Conservation (phyloP, 37 sponge, comb jelly and placozoan genomes). For the Mnemiopsis leidyi region DNA sequence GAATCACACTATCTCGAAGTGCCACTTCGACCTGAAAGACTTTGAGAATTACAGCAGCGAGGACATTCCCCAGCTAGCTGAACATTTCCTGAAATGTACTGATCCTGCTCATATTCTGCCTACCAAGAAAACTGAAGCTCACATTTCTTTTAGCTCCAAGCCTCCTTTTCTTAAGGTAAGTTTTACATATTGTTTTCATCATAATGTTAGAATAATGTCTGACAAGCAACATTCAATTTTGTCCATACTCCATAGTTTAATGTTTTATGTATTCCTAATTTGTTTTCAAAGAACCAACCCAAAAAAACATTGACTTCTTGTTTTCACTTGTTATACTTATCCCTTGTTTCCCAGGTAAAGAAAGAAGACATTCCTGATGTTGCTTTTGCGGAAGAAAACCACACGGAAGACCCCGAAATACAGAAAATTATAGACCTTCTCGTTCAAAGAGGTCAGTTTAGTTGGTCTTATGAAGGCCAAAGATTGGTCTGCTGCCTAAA, state of each 20-base stretch:
- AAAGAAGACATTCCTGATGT: not conserved
- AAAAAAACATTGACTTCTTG: too few relatives aligned
- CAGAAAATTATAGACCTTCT: slow-evolving; percentile 62
- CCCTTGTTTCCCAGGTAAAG: slow-evolving; percentile 43
- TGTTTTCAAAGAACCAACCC: too few relatives aligned
- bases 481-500: too few relatives aligned
- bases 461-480: too few relatives aligned
- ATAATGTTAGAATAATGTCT: too few relatives aligned
- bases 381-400: not conserved
- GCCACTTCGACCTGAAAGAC: slow-evolving; percentile 39
- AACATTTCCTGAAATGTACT: slow-evolving; percentile 30
- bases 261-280: too few relatives aligned
- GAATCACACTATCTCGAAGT: slow-evolving; percentile 64
- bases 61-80: slow-evolving; percentile 43
- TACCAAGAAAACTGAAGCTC: not conserved
- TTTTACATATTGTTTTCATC: too few relatives aligned
- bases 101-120: slow-evolving; percentile 63
- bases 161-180: slow-evolving; percentile 60
- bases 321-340: too few relatives aligned
- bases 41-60: slow-evolving; percentile 40
- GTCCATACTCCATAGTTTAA: not conserved
- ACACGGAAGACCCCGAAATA: slow-evolving; percentile 21
- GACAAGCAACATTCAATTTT: not conserved
- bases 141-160: slow-evolving; percentile 53
- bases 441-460: slow-evolving; percentile 42